These are phyloP conservation scores for Morone chrysops DNA, from an alignment of 2,113 vertebrate genomes.

Conservation along the genomic window DNA sequence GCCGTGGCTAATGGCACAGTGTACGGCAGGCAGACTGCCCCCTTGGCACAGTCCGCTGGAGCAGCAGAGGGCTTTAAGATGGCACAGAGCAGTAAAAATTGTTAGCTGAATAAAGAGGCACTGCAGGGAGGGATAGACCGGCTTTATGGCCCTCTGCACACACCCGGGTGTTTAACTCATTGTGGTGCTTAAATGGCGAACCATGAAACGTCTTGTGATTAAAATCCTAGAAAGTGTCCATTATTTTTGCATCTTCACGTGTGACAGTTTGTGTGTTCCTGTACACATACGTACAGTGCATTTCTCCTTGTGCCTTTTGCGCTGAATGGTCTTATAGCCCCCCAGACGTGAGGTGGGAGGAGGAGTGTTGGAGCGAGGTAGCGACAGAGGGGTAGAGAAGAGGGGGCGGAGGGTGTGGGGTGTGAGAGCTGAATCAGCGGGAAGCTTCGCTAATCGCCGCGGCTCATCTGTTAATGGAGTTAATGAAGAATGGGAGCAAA, in stretches of 20 bases:
- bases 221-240: conserved; percentile 30
- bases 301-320: conserved; percentile 63
- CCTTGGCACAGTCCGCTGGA: conserved; percentile 75
- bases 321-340: conserved; percentile 69
- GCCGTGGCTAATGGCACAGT: conserved; percentile 74
- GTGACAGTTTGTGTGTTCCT: conserved; percentile 8
- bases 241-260: background rate
- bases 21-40: conserved; percentile 74
- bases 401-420: conserved; percentile 25
- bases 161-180: conserved; percentile 56
- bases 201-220: conserved; percentile 48
- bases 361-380: conserved; percentile 71
- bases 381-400: conserved; percentile 65
- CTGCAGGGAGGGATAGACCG: conserved; percentile 68
- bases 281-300: background rate
- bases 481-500: conserved; percentile 89
- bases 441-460: conserved; percentile 86
- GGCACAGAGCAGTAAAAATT: conserved; percentile 78
- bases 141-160: conserved; percentile 67
- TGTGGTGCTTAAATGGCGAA: conserved; percentile 56
- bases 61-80: conserved; percentile 71
- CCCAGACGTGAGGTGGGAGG: conserved; percentile 65
- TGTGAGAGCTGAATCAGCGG: conserved; percentile 87
- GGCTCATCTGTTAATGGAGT: conserved; percentile 90
- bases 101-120: conserved; percentile 74